Base-by-base conservation (phyloP, 2,113 vertebrate genomes). In the Campylomormyrus numenius region DNA sequence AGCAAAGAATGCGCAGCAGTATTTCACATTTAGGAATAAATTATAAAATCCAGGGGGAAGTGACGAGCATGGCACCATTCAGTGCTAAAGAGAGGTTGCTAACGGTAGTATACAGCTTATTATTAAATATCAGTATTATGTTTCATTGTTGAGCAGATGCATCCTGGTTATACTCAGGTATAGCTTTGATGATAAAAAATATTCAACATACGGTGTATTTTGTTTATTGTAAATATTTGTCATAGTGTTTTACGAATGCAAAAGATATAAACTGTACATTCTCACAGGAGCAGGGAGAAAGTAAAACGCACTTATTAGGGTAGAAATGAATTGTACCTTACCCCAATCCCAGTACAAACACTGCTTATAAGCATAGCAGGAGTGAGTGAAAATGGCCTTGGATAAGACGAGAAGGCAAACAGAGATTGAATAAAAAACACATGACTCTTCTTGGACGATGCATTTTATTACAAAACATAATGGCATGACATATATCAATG, bases 341-440 rank as follows among this genome's bases (percentile, higher is more conserved):
- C 49, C 45, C 84, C 46, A 13, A 48, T 49, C 45, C 48, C n/a
- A 86, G 48, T 86, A 86, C 84, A 48, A 86, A 85, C 42, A 80
- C 74, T 8, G 80, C 46, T 48, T 85, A 85, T 24, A 45, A 86
- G 84, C 24, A 50, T 80, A 39, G 35, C 74, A 80, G 19, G 45
- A 86, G 11, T 85, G 84, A 85, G 49, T 49, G n/a, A 49, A 86
- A 27, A 85, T n/a, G 83, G 83, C 45, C 84, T 86, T 48, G 84
- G 48, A 50, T 50, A 50, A 48, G 24, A 49, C 3, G 48, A 27
- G 42, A 86, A 86, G 10, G 45, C 45, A 48, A 85, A 85, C 45
- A 48, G 9, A 46, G 84, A 48, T 5, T 13, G n/a, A 85, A 48
- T 85, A 27, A 48, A 48, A 49, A 48, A 85, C 83, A 86, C 45